phyloP scores from a whole-genome alignment of 2,797 vertebrate genomes.

The Sphenodon punctatus region DNA sequence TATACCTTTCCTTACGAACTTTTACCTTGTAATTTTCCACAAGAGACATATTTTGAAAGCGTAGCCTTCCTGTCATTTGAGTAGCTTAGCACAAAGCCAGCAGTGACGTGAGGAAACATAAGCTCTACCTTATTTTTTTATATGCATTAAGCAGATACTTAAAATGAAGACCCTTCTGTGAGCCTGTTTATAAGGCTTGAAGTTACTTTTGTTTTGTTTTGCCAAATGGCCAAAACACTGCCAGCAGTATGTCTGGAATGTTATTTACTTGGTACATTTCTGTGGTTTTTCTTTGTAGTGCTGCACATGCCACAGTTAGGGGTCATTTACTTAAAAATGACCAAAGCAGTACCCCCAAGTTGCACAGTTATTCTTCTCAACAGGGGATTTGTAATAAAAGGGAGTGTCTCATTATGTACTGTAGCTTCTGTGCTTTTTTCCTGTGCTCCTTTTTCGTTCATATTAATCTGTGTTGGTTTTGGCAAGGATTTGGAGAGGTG shows the following conservation, averaged over 20 bases:
- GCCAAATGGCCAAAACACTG: conserved; percentile 47
- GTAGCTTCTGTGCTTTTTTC: conserved; percentile 2
- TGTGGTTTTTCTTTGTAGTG: conserved; percentile 65
- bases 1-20: neutral
- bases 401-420: conserved; percentile 5
- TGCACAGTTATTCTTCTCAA: conserved; percentile 39
- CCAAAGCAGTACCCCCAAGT: conserved; percentile 17
- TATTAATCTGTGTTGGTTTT: conserved; percentile 34
- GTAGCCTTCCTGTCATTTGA: neutral
- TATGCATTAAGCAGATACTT: neutral
- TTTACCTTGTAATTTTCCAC: neutral
- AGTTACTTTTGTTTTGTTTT: conserved; percentile 69
- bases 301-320: conserved; percentile 46
- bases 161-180: conserved; percentile 19
- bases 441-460: neutral
- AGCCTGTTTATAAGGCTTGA: conserved; percentile 51
- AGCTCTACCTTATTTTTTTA: neutral
- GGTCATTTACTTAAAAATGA: conserved; percentile 50
- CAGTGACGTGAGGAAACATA: neutral
- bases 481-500: neutral
- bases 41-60: neutral
- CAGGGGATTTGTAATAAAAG: neutral
- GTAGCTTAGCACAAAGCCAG: neutral
- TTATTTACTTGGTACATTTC: conserved; percentile 74
- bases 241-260: conserved; percentile 77